Base-by-base conservation (phyloP, 2,797 vertebrate genomes). In the Brotula barbata region DNA sequence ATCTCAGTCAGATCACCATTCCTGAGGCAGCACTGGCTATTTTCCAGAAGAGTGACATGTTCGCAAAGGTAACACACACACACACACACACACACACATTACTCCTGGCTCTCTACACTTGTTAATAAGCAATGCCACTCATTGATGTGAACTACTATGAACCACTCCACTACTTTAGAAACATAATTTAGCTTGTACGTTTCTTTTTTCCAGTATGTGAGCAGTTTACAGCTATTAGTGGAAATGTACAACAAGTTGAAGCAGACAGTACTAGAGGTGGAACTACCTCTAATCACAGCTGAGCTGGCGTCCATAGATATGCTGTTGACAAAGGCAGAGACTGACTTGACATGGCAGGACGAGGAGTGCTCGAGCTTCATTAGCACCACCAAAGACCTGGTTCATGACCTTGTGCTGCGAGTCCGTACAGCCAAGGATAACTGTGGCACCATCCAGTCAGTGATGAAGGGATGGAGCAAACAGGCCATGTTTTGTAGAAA, bases 241-340 rank as follows among this genome's bases (percentile, higher is more conserved):
- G 88, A 90, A 42, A 89, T 88, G 61, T 94, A 94, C 79, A 94
- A 93, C 72, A 89, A 86, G 41, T 52, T 94, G 34, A 93, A 90
- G 37, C 87, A 88, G 76, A 91, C 88, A 0, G 73, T 92, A 39
- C 74, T 94, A 16, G 90, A 92, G 63, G 90, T 91, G 10, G 93
- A 94, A 63, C 86, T 90, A 58, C 89, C 91, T 19, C 89, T 94
- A 46, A 81, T 92, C 43, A 81, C 86, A 73, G 78, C 70, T 1
- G 85, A 94, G 61, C 72, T 95, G 74, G 72, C 56, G 16, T 60
- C 63, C 6, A 21, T 91, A 54, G 90, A 95, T 45, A 57, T 75
- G 55, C 87, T 88, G 15, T 71, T 96, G 16, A 73, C 43, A 46
- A 87, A 73, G 55, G 92, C 87, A 0, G 85, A 91, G 56, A 81